Percentiles rank a stretch among this genome's conserved stretches.
Evolutionary conservation across 64 coral and sea anemone species (phyloP).

Genomic region (Dendronephthya gigantea): DNA sequence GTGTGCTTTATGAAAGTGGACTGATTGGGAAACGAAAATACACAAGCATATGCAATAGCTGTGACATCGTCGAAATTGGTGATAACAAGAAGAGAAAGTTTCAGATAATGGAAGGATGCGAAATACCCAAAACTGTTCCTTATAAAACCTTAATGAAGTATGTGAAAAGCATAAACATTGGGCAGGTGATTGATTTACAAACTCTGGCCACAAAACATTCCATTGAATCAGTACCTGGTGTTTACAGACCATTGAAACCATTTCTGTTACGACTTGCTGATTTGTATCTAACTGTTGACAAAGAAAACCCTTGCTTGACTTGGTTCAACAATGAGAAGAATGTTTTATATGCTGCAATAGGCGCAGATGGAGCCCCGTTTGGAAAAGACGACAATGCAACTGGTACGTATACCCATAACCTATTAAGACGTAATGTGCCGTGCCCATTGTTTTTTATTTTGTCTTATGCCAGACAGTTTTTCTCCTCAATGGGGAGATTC

Average conservation of each 20-base stretch:
- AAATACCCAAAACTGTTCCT: background rate
- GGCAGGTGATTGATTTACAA: background rate
- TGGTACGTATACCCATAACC: background rate
- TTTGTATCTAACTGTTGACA: background rate
- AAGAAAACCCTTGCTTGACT: background rate
- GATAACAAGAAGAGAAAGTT: background rate
- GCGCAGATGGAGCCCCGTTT: background rate
- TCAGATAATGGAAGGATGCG: conserved; percentile 6
- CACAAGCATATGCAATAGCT: conserved; percentile 14
- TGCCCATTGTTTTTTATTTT: too few relatives aligned
- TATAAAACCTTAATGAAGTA: background rate
- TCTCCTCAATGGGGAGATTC: too few relatives aligned
- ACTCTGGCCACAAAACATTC: background rate
- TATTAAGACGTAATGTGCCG: too few relatives aligned
- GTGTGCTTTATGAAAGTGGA: conserved; percentile 20
- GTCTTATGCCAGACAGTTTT: too few relatives aligned
- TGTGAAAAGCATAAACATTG: background rate
- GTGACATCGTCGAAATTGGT: conserved; percentile 2
- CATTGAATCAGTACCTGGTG: background rate
- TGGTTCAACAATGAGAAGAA: background rate
- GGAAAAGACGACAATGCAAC: background rate
- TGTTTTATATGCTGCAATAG: background rate
- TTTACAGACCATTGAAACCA: background rate
- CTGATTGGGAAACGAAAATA: conserved; percentile 22
- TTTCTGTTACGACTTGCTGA: conserved; percentile 4